Evolutionary conservation across 2,888 invertebrate genomes (phyloP), one percentile per base, ranked within the genome.

Genomic region (Helicoverpa assulta): DNA sequence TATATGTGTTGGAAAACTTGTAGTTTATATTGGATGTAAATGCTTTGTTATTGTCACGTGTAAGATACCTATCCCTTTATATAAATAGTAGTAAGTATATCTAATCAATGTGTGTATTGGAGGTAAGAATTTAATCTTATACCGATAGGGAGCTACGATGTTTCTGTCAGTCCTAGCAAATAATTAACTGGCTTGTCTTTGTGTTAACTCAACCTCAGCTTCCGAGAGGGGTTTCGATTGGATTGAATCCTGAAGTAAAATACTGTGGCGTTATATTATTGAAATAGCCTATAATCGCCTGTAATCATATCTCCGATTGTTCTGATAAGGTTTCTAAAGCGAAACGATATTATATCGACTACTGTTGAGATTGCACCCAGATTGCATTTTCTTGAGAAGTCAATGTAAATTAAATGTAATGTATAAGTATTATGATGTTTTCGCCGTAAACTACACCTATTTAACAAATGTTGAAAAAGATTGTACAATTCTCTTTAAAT

Each of bases 251-350:
- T 40, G 40, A 40, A 40, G 14, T 40, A 40, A 40, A 37, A 18
- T 37, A n/a, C 19, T 26, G 7, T 50, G 2, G 16, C 12, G 18
- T 1, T 56, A 50, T 14, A 4, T 10, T 16, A 5, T 14, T 19
- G n/a, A 50, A 12, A 21, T 51, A 10, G 7, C 43, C 37, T 18
- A 12, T 50, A 47, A 64, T 37, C 37, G 12, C 55, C 5, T 57
- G 52, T 43, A 58, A 66, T 67, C 55, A 47, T 71, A 58, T 67
- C 68, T 67, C 58, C 63, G 63, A 78, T 75, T 68, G 60, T 66
- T 53, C 75, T 57, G 72, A 76, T 78, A 75, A 68, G 52, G 26
- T 40, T 40, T 52, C 37, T 51, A 67, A 16, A 62, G 40, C 40
- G 47, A 47, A 47, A 40, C 52, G 62, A 56, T 59, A 66, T 75